A percentile compares a stretch with the other conserved stretches of the same genome.
Conservation (phyloP, 2,888 invertebrate genomes). For the Drosophila nr. perissopoda region DNA sequence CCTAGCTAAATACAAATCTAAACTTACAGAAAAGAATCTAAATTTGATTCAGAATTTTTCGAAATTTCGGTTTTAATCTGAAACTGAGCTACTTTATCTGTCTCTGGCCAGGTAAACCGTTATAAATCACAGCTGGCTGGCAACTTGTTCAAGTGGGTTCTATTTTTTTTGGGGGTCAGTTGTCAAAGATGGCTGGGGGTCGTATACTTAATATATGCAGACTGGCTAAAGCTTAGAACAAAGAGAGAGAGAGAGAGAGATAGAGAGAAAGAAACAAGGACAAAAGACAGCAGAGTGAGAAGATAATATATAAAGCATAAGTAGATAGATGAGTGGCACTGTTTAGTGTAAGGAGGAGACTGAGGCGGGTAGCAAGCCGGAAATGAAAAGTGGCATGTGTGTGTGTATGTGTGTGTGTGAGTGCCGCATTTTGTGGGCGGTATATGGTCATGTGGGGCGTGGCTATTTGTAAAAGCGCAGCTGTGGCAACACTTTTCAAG, state of each 20-base stretch:
- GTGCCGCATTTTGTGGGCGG: conserved; percentile 30
- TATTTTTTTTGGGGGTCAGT: conserved; percentile 2
- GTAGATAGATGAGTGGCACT: conserved; percentile 68
- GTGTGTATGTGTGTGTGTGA: conserved; percentile 40
- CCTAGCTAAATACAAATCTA: neutral
- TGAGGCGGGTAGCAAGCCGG: conserved; percentile 50
- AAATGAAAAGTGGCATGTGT: conserved; percentile 72
- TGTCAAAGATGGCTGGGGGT: conserved; percentile 4
- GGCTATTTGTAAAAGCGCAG: conserved; percentile 72
- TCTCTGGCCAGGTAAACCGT: neutral
- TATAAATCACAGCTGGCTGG: conserved; percentile 10
- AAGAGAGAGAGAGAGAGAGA: neutral
- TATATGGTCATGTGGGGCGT: conserved; percentile 51
- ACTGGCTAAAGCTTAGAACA: neutral
- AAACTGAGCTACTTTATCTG: neutral
- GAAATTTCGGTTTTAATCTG: neutral
- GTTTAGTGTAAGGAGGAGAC: conserved; percentile 12
- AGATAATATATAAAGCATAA: conserved; percentile 69
- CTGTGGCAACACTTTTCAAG: conserved; percentile 74
- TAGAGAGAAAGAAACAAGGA: neutral
- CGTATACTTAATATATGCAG: conserved; percentile 56
- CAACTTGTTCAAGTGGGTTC: conserved; percentile 7
- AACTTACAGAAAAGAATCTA: neutral
- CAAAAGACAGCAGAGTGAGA: conserved; percentile 26
- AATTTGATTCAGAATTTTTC: neutral